Evolutionary conservation across 2,888 invertebrate species (phyloP).

Genomic region (Luperina nickerlii): DNA sequence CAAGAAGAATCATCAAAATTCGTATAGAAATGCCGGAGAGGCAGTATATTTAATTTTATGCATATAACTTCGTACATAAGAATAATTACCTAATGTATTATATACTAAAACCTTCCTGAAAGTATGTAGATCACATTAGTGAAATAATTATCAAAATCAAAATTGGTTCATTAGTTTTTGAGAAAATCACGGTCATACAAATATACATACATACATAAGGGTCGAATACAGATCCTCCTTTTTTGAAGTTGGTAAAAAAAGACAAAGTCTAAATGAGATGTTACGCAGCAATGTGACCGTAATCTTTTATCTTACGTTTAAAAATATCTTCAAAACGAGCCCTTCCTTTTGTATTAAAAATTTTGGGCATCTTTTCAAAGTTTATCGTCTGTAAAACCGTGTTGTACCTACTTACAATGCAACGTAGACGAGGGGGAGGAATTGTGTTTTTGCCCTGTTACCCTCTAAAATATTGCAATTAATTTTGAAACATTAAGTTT

Average conservation of each 20-base stretch:
- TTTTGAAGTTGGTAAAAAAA: background rate
- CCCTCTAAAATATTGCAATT: background rate
- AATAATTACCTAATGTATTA: too few species aligned
- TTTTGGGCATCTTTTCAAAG: constrained; percentile 33
- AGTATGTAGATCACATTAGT: too few species aligned
- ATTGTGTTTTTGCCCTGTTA: background rate
- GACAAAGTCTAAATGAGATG: background rate
- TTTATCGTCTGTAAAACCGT: constrained; percentile 40
- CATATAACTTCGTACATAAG: too few species aligned
- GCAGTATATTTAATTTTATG: too few species aligned
- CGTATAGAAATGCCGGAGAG: too few species aligned
- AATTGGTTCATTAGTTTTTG: too few species aligned
- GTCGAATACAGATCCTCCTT: too few species aligned
- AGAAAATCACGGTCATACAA: too few species aligned
- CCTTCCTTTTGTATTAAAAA: constrained; percentile 13
- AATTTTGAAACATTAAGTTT: background rate
- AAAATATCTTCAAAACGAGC: constrained; percentile 19
- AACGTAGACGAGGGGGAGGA: background rate
- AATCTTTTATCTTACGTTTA: constrained; percentile 11
- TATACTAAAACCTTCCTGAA: too few species aligned
- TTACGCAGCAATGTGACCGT: background rate
- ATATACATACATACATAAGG: too few species aligned
- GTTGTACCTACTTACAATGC: constrained; percentile 20
- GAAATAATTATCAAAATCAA: too few species aligned
- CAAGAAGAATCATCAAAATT: too few species aligned